phyloP scores from a whole-genome alignment of 2,113 vertebrate genomes.

The Vidua chalybeata region DNA sequence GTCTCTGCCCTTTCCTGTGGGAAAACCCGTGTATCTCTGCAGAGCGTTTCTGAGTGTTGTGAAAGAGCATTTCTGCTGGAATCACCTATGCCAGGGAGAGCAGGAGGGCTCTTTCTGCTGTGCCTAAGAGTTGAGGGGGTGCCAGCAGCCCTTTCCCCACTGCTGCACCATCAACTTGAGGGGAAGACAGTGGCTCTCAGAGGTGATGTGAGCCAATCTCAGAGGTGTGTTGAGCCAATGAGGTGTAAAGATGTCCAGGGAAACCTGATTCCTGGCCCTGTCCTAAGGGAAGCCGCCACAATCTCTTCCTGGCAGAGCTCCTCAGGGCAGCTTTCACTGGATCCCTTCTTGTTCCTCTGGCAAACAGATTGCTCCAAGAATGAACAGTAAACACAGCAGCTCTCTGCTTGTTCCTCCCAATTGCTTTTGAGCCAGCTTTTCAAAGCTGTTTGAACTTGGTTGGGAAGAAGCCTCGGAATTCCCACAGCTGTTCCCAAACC shows the following conservation, averaged over 20 bases:
- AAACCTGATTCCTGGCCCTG: neutral
- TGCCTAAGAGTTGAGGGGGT: neutral
- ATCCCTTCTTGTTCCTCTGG: neutral
- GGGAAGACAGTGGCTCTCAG: neutral
- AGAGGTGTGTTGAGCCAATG: accelerated
- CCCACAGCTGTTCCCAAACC: neutral
- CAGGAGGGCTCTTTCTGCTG: neutral
- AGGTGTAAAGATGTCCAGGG: neutral
- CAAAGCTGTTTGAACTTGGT: neutral
- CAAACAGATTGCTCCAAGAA: neutral
- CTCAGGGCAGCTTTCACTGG: neutral
- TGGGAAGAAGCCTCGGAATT: neutral
- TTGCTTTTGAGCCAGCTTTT: neutral
- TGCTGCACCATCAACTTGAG: neutral
- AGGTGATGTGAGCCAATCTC: neutral
- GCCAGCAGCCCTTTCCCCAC: neutral
- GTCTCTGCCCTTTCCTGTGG: neutral
- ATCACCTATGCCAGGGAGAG: accelerated
- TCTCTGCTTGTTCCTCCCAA: neutral
- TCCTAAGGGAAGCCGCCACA: neutral
- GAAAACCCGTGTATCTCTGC: neutral
- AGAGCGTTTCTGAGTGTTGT: neutral
- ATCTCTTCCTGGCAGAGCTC: neutral
- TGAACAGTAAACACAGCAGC: neutral
- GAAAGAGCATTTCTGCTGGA: neutral